Conservation (phyloP, 1,140 invertebrate species). For the Drosophila nebulosa region DNA sequence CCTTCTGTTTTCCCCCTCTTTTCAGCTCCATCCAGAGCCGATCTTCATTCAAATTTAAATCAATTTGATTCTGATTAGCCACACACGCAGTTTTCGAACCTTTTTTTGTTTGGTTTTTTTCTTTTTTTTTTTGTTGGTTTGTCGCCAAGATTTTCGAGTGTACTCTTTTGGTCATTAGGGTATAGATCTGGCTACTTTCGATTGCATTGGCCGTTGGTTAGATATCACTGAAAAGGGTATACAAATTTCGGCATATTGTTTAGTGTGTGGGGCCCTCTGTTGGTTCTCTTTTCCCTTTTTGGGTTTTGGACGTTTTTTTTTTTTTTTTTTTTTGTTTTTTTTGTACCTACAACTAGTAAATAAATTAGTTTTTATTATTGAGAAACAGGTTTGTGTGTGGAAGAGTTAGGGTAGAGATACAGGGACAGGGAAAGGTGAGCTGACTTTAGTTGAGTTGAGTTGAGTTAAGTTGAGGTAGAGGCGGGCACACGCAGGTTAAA, state of each 20-base stretch:
- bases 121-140: constrained; percentile 11
- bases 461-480: neutral
- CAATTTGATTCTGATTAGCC: constrained; percentile 78
- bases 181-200: neutral
- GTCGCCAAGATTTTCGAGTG: constrained; percentile 35
- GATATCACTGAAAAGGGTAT: too few relatives aligned
- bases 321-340: constrained; percentile 38
- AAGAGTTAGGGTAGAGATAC: constrained; percentile 4
- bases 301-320: neutral
- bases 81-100: constrained; percentile 69
- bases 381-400: constrained; percentile 55
- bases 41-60: constrained; percentile 74
- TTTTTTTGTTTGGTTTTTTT: constrained; percentile 22
- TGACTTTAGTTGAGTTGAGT: too few relatives aligned
- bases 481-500: constrained; percentile 59
- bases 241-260: neutral
- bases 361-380: constrained; percentile 79
- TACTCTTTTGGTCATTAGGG: neutral
- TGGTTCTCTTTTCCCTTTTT: neutral
- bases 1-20: constrained; percentile 38
- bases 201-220: too few relatives aligned
- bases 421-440: neutral
- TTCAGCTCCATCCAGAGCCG: constrained; percentile 36
- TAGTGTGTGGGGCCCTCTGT: constrained; percentile 1
- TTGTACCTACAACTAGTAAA: constrained; percentile 76